Conservation (phyloP, 2,797 vertebrate species). For the Cossypha polioptera region DNA sequence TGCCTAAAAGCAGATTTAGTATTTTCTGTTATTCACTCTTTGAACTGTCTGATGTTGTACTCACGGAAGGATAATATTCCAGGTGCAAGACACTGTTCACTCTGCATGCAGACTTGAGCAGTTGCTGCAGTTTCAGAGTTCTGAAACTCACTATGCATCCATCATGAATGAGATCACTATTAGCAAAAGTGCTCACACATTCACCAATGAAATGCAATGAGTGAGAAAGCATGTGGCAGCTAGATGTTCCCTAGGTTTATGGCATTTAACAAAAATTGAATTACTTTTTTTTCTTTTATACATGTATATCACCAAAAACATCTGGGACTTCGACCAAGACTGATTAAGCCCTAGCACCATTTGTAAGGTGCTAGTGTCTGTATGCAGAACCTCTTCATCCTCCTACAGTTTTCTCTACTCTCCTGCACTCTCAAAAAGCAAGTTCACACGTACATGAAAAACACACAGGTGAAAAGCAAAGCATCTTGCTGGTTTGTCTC, state of each 20-base stretch:
- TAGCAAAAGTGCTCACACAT: not conserved
- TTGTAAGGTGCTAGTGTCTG: not conserved
- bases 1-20: not conserved
- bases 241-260: not conserved
- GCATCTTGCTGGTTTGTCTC: not conserved
- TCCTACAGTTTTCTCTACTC: rapidly evolving
- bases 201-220: not conserved
- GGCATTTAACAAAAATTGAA: not conserved
- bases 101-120: not conserved
- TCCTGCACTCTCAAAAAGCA: not conserved
- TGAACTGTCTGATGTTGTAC: not conserved
- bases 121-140: not conserved
- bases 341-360: not conserved
- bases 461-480: not conserved
- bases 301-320: not conserved
- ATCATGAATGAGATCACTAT: not conserved
- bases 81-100: not conserved
- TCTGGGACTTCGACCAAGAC: not conserved
- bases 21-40: not conserved
- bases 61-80: not conserved
- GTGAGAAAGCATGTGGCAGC: not conserved
- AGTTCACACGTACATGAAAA: not conserved
- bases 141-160: not conserved
- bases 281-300: not conserved
- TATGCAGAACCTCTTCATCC: not conserved